Conservation (phyloP, 2,888 invertebrate genomes). For the Aelia acuminata region DNA sequence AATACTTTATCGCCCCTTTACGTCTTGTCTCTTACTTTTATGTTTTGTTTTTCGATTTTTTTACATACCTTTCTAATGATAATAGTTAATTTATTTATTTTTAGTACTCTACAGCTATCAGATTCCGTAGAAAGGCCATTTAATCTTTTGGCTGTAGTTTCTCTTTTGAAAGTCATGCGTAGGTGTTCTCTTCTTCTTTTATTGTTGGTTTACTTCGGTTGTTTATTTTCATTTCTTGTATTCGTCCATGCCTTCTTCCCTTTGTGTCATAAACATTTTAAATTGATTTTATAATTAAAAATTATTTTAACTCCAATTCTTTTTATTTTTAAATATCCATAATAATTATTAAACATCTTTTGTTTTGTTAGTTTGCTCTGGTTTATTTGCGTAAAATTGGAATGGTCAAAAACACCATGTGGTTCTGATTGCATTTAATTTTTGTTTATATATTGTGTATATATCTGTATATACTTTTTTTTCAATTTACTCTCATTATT, state of each 20-base stretch:
- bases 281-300: background rate
- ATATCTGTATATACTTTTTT: too few species aligned
- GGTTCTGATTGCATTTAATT: too few species aligned
- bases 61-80: background rate
- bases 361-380: too few species aligned
- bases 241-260: background rate
- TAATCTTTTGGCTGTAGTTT: conserved; percentile 6
- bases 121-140: background rate
- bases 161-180: conserved; percentile 15
- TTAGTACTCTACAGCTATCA: background rate
- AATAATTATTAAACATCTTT: too few species aligned
- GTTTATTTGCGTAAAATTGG: too few species aligned
- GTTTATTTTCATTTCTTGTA: background rate
- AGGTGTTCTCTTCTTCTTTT: background rate
- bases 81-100: background rate
- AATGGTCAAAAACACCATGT: too few species aligned
- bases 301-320: too few species aligned
- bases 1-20: too few species aligned
- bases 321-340: too few species aligned
- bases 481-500: too few species aligned
- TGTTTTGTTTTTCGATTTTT: background rate
- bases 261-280: background rate
- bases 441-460: too few species aligned
- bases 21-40: background rate
- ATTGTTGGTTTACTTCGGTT: background rate